Evolutionary conservation across 2,797 vertebrate species (phyloP), one percentile per base, ranked within the genome.

Genomic region (Iguana delicatissima): DNA sequence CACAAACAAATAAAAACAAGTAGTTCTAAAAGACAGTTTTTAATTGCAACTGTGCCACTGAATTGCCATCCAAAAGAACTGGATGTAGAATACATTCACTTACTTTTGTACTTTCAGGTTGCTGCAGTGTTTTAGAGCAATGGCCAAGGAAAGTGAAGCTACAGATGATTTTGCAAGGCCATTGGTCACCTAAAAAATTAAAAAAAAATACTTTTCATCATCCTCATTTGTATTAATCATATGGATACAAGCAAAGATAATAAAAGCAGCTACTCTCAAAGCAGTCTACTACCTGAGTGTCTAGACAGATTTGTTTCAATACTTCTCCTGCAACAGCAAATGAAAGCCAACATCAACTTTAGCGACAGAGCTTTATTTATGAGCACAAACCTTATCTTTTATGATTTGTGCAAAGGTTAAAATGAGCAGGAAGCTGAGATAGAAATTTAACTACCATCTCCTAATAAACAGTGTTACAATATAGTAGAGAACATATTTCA

Each of bases 51-150:
- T 16, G 59, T 20, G 67, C 59, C 8, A 50, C 55, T 67, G 64
- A 80, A 67, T 2, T 80, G 29, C 35, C 80, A 18, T 93, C 85
- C 32, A 7, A 64, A 46, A 2, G 9, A 6, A 16, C 18, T 85
- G n/a, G 12, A 50, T 64, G 22, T 14, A 52, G 35, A 69, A 35
- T 26, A 57, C 12, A 79, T 84, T 1, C 92, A 91, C 91, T 93
- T 86, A 98, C 98, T 97, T 97, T 89, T 96, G 94, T 79, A 94
- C 92, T 86, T 96, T 95, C 0, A 35, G 90, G 0, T 0, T 86
- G 90, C 96, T 62, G 67, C 92, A 42, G 55, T 90, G 91, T 69
- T 83, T 93, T 46, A 97, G 13, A n/a, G 95, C 96, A 88, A 97
- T 72, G 4, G 93, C 92, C 86, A 95, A 84, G 73, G 94, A 94